Base-by-base conservation (phyloP, 2,113 vertebrate genomes). In the Scatophagus argus region DNA sequence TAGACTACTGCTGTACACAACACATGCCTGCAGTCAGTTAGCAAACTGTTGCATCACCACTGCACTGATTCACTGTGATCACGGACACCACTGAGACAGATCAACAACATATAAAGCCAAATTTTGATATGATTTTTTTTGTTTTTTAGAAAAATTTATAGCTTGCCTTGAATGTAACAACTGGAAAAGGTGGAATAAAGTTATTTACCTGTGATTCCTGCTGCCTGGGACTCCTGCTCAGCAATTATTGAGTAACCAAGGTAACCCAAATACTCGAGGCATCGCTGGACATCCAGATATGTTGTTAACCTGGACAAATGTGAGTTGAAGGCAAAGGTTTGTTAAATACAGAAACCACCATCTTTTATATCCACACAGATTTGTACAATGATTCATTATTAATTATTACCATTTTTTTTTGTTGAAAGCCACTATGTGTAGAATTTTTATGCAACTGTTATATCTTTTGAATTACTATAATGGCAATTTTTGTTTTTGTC, bases 221-320 rank as follows among this genome's bases (percentile, higher is more conserved):
- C 95, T 39, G 96, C 96, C 77, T 99, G 98, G 63, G 98, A 98
- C 84, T 99, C 98, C 85, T 99, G 97, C 86, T 99, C 97, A 52
- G 97, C 96, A 81, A 99, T 84, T 89, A 99, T 98, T 0, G 97
- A 98, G 91, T 98, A 99, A 39, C 97, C 97, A 19, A 99, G 95
- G 82, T 98, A 99, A 41, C 97, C 97, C 84, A 99, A 90, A 92
- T 99, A 99, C 85, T 99, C 98, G 82, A 99, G 92, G 78, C 98
- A 99, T 58, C 97, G 95, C 75, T 98, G 97, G 8, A 99, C 98
- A 74, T 99, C 98, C 82, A 99, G 93, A 74, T 98, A 99, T 0
- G 98, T 98, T 0, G 98, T 99, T 34, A 99, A 93, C 75, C 98
- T 99, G 84, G 46, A 88, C 2, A 73, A 89, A 63, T 17, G 11